Base-by-base conservation (phyloP, 2,888 invertebrate species). In the Idaea straminata region DNA sequence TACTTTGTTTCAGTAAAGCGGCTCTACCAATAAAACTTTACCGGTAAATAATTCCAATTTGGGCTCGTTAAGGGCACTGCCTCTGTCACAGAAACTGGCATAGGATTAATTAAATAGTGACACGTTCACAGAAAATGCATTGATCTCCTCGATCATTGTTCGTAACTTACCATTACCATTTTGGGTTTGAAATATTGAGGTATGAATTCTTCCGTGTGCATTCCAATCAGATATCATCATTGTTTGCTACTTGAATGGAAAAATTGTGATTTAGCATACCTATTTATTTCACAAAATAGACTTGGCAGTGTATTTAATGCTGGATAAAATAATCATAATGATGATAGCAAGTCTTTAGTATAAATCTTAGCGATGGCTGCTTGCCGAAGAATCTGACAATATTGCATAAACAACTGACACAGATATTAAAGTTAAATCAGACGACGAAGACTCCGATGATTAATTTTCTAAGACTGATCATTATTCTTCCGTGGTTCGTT, bases 1-100 rank as follows among this genome's bases (percentile, higher is more conserved):
- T 83, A 82, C 84, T 81, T 84, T 84, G 79, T 86, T 86, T 80
- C 77, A 66, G 60, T 63, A 63, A 61, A 62, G 60, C 67, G 58
- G 16, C 13, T 57, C 57, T 64, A 74, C 70, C 63, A 68, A 64
- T 77, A 76, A 69, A 70, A 70, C 64, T 65, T 61, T 59, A 61
- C 62, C 65, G 63, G 57, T 36, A 63, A 66, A 72, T 74, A 75
- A 76, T 75, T 75, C 65, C 74, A 76, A 79, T 73, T 73, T 75
- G 66, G 69, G 65, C 74, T 78, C 73, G 75, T 75, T 78, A 75
- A 74, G 71, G 71, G 64, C 68, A 71, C 63, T 59, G 69, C 72
- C 68, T 66, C 70, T 47, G 72, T 74, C 74, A 73, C 74, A 72
- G 71, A 75, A 72, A 69, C 73, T 64, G 65, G 75, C 76, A 76